A percentile compares a stretch with the other conserved stretches of the same genome.
phyloP scores from a whole-genome alignment of 2,888 invertebrate genomes.

The Conops quadrifasciatus region DNA sequence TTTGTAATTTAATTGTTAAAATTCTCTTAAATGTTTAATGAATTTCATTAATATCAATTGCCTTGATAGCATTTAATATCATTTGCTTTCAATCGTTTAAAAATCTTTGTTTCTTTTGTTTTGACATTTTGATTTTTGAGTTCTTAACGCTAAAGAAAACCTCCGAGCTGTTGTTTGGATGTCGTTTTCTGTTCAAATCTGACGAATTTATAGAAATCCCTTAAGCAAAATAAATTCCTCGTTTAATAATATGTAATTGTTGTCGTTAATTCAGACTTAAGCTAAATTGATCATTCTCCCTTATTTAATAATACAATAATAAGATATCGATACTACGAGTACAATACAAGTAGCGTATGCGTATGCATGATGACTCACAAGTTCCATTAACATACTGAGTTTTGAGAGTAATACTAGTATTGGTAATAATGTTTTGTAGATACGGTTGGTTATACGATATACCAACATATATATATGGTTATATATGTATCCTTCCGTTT shows the following conservation, averaged over 20 bases:
- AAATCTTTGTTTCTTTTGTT: constrained; percentile 1
- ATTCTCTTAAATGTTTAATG: not conserved
- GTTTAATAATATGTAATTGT: too few species aligned
- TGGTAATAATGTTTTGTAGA: too few species aligned
- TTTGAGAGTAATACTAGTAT: too few species aligned
- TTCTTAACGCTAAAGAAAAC: constrained; percentile 17
- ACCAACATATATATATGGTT: too few species aligned
- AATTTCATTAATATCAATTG: not conserved
- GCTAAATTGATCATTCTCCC: constrained; percentile 6
- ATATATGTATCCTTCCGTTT: too few species aligned
- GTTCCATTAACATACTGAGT: too few species aligned
- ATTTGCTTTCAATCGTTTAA: not conserved
- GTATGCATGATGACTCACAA: too few species aligned
- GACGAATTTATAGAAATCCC: constrained; percentile 11
- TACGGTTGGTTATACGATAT: too few species aligned
- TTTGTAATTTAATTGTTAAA: constrained; percentile 11
- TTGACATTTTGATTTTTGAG: not conserved
- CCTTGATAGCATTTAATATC: not conserved
- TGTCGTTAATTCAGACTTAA: not conserved
- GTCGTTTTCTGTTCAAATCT: not conserved
- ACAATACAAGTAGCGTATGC: too few species aligned
- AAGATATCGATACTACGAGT: not conserved
- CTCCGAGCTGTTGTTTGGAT: constrained; percentile 11
- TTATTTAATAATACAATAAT: not conserved
- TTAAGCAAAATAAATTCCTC: not conserved